Base-by-base conservation (phyloP, 2,797 vertebrate species). In the Sebastes reedi region DNA sequence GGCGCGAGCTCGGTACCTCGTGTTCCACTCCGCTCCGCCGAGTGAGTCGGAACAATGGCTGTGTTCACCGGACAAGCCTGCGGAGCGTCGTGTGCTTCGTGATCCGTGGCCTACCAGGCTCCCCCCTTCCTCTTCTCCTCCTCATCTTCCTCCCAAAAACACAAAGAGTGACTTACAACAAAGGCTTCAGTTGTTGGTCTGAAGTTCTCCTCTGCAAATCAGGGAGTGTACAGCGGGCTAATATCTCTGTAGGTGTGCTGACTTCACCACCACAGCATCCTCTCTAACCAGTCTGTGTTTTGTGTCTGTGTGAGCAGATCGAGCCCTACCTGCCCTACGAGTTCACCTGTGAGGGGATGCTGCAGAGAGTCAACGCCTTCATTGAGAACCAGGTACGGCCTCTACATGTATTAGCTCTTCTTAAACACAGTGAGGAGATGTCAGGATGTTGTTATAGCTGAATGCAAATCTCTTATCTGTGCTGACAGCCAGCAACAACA, bases 291-390 rank as follows among this genome's bases (percentile, higher is more conserved):
- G 20, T 62, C 3, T 79, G 16, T 82, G 52, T 76, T 39, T 30
- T 74, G 32, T 85, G 77, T 69, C 13, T 77, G 39, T 75, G 66
- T 71, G 71, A 10, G 42, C 93, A 99, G 98, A 98, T 97, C n/a
- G 98, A 99, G 90, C 98, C 98, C 0, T 99, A 99, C 88, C 95
- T 99, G 94, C 98, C 98, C 2, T 99, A 98, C 0, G 98, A 99
- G 92, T 99, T 99, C 93, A 99, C 98, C 0, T 99, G 98, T 12
- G 98, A 99, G 89, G 98, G 98, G 68, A 98, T 99, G 98, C 96
- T 99, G 6, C 98, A 99, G 95, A 95, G 98, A 89, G 97, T 99
- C 94, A 98, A 99, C 1, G 97, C 95, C 4, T 99, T 99, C 91
- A 99, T 99, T 2, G 97, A 99, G 86, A 98, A 95, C 82, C 98